Conservation (phyloP, 2,888 invertebrate genomes). For the Epirrhoe alternata region DNA sequence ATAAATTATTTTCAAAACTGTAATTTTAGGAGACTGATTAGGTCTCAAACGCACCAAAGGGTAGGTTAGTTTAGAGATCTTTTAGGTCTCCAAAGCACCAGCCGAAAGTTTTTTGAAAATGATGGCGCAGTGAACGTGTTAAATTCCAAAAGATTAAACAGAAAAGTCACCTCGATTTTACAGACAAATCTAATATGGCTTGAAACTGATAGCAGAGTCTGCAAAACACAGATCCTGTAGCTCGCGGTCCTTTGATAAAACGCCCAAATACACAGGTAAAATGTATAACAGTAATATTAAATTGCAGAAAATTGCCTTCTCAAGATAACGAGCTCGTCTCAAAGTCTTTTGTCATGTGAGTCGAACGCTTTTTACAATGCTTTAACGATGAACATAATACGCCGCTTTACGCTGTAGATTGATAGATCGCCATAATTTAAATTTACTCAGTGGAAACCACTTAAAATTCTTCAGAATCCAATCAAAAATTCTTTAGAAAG, state of each 20-base stretch:
- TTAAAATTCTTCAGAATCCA: background rate
- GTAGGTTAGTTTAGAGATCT: too few relatives aligned
- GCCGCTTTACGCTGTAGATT: constrained; percentile 14
- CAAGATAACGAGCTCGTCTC: constrained; percentile 56
- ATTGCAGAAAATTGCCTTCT: constrained; percentile 66
- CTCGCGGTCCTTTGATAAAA: constrained; percentile 33
- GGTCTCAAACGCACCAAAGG: too few relatives aligned
- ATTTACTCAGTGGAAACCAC: background rate
- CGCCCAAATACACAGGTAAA: constrained; percentile 48
- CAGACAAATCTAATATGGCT: constrained; percentile 18
- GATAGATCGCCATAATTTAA: constrained; percentile 16
- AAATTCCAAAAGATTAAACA: background rate
- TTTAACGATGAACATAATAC: constrained; percentile 45
- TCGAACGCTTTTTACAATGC: constrained; percentile 45
- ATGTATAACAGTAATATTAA: constrained; percentile 51
- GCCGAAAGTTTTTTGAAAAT: too few relatives aligned
- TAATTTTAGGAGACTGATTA: too few relatives aligned
- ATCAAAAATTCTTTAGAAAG: background rate
- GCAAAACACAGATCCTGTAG: constrained; percentile 24
- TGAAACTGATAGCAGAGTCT: constrained; percentile 23
- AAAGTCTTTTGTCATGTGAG: constrained; percentile 48
- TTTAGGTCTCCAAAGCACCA: too few relatives aligned
- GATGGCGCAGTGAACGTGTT: too few relatives aligned
- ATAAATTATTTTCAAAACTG: too few relatives aligned
- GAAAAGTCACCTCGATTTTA: constrained; percentile 13